Evolutionary conservation across 2,797 vertebrate genomes (phyloP).

Genomic region (Carduelis carduelis): DNA sequence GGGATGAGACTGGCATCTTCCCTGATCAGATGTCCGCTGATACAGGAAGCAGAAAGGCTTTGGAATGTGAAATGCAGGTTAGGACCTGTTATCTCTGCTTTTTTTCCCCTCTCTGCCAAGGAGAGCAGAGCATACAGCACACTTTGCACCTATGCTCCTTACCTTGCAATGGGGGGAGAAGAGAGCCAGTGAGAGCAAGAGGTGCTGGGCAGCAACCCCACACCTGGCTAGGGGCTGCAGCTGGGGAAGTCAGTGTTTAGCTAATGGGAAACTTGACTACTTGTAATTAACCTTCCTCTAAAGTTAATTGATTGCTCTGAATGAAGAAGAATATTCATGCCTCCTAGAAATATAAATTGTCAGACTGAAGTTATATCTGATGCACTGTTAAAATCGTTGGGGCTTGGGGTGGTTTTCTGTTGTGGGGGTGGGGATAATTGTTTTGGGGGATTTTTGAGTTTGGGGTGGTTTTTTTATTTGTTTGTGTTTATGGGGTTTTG

Average conservation of each 20-base stretch:
- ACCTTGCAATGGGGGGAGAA: accelerated
- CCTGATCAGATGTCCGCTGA: not conserved
- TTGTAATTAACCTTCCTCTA: not conserved
- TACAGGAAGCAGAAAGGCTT: not conserved
- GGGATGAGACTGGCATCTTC: not conserved
- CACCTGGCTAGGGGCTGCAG: not conserved
- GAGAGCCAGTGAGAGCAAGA: not conserved
- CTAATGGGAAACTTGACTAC: not conserved
- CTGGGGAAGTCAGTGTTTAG: not conserved
- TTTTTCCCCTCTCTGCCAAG: not conserved
- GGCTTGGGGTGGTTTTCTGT: accelerated
- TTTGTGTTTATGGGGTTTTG: not conserved
- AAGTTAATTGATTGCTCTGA: not conserved
- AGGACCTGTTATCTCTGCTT: not conserved
- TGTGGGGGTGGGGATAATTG: not conserved
- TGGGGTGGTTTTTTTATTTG: not conserved
- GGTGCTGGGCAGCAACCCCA: accelerated
- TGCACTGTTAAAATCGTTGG: not conserved
- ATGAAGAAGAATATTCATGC: not conserved
- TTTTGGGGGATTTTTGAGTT: not conserved
- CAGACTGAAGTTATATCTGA: not conserved
- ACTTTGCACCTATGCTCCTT: not conserved
- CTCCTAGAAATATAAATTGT: not conserved
- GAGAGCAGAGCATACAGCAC: not conserved
- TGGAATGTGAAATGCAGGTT: not conserved